These are phyloP conservation scores for Lysiphlebus fabarum DNA, from an alignment of 1,140 invertebrate genomes.

Conservation along the genomic window DNA sequence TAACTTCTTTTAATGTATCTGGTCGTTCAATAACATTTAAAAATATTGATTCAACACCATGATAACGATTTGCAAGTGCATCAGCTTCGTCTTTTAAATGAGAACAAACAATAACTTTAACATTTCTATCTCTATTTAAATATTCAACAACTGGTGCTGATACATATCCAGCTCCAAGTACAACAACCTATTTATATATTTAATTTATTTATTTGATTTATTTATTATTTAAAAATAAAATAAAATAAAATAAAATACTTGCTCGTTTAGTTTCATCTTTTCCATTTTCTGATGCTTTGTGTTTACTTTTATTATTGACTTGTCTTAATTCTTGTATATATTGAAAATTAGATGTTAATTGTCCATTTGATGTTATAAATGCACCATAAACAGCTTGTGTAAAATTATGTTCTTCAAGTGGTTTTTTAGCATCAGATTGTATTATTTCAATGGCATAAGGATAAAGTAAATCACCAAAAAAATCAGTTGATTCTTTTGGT, in stretches of 20 bases:
- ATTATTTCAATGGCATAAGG: conserved; percentile 91
- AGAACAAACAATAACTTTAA: conserved; percentile 84
- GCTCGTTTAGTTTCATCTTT: conserved; percentile 34
- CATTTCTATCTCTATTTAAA: conserved; percentile 75
- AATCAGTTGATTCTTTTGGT: conserved; percentile 94
- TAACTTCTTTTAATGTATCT: conserved; percentile 69
- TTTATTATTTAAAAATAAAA: conserved; percentile 3
- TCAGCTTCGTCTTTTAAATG: conserved; percentile 87
- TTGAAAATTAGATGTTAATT: conserved; percentile 86
- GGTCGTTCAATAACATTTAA: conserved; percentile 75
- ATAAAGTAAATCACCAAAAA: conserved; percentile 90
- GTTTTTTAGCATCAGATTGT: conserved; percentile 81
- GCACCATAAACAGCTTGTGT: conserved; percentile 77
- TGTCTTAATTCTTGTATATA: conserved; percentile 90
- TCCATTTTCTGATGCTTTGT: conserved; percentile 44
- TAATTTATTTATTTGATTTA: no score
- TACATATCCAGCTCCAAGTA: conserved; percentile 94
- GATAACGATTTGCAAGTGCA: conserved; percentile 69
- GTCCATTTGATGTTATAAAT: conserved; percentile 94
- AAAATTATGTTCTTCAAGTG: conserved; percentile 78
- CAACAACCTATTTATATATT: conserved; percentile 71
- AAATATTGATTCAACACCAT: conserved; percentile 77
- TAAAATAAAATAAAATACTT: conserved; percentile 12
- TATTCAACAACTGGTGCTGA: conserved; percentile 92
- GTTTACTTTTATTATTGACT: conserved; percentile 41